Evolutionary conservation across 2,888 invertebrate species (phyloP).

Genomic region (Ametastegia equiseti): DNA sequence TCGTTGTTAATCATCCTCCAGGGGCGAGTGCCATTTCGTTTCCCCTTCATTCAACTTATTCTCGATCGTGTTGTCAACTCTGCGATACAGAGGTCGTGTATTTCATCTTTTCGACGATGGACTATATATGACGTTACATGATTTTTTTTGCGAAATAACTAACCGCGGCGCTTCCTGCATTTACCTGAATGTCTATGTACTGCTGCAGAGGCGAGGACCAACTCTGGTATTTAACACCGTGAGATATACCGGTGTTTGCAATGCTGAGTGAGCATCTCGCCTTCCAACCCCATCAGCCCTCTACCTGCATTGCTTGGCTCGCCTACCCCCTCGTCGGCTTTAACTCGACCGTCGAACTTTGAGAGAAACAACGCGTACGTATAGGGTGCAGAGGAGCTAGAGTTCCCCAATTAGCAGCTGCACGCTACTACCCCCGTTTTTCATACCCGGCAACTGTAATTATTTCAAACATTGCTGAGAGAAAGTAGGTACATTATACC

Average conservation of each 20-base stretch:
- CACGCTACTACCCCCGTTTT: neutral
- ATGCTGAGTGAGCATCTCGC: slow-evolving; percentile 61
- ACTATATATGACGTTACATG: too few relatives aligned
- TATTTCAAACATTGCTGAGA: neutral
- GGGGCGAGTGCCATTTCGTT: neutral
- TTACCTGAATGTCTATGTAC: slow-evolving; percentile 34
- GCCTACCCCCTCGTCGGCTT: slow-evolving; percentile 6
- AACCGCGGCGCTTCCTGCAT: neutral
- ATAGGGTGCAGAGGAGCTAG: slow-evolving; percentile 47
- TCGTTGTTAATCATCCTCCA: neutral
- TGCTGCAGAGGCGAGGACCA: neutral
- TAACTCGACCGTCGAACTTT: slow-evolving; percentile 27
- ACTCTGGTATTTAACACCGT: slow-evolving; percentile 51
- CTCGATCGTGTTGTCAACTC: too few relatives aligned
- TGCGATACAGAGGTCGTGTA: too few relatives aligned
- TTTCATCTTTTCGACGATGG: too few relatives aligned
- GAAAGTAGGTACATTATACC: neutral
- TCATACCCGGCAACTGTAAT: slow-evolving; percentile 5
- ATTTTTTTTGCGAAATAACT: too few relatives aligned
- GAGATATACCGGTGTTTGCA: slow-evolving; percentile 56
- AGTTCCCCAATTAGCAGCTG: slow-evolving; percentile 65
- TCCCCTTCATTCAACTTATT: too few relatives aligned
- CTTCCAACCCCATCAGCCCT: slow-evolving; percentile 49
- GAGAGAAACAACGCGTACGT: slow-evolving; percentile 21
- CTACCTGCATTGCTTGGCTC: slow-evolving; percentile 53